Evolutionary conservation across 1,140 invertebrate species (phyloP).

Genomic region (Solenopsis invicta): DNA sequence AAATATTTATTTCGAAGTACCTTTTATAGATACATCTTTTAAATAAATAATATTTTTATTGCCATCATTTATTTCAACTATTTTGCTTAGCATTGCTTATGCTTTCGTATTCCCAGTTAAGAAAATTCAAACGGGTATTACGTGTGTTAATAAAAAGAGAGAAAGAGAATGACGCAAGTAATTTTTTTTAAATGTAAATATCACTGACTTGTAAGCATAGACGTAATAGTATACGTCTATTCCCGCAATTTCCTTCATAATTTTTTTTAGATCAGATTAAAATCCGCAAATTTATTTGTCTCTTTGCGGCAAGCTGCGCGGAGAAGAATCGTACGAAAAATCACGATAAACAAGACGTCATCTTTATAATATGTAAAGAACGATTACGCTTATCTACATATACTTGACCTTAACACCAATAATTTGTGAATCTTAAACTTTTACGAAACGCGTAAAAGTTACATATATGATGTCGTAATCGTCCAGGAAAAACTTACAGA

Average conservation of each 20-base stretch:
- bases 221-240: too few relatives aligned
- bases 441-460: not conserved
- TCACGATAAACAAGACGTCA: not conserved
- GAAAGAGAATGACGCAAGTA: not conserved
- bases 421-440: conserved; percentile 2
- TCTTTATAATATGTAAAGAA: not conserved
- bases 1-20: too few relatives aligned
- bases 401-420: conserved; percentile 59
- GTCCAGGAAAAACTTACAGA: not conserved
- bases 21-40: too few relatives aligned
- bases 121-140: not conserved
- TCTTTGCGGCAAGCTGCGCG: not conserved
- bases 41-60: too few relatives aligned
- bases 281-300: not conserved
- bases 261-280: not conserved
- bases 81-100: too few relatives aligned
- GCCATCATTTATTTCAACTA: too few relatives aligned
- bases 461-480: not conserved
- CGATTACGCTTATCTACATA: not conserved
- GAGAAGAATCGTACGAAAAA: not conserved
- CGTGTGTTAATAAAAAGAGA: not conserved
- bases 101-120: not conserved
- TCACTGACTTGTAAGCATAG: not conserved
- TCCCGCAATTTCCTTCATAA: not conserved
- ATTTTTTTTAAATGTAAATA: conserved; percentile 27